Evolutionary conservation across 2,888 invertebrate species (phyloP).

Genomic region (Ophion costatus): DNA sequence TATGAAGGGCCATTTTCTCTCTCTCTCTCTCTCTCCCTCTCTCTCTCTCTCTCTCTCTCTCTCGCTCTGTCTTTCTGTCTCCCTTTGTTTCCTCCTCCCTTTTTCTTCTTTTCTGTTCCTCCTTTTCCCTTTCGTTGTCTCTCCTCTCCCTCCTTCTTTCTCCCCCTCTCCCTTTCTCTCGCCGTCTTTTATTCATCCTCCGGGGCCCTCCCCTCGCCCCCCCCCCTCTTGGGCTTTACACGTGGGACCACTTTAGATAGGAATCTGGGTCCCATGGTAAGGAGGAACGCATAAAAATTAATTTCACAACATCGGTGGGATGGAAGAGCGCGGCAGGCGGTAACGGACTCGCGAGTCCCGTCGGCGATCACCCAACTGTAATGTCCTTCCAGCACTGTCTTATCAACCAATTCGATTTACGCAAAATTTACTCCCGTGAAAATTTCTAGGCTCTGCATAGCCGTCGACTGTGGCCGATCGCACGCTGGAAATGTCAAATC

Average conservation of each 20-base stretch:
- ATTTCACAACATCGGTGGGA: conserved; percentile 64
- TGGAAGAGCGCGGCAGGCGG: conserved; percentile 52
- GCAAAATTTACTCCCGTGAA: not conserved
- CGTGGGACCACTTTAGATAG: conserved; percentile 70
- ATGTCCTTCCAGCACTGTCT: conserved; percentile 9
- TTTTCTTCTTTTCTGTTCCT: not conserved
- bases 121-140: not conserved
- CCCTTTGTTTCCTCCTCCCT: conserved; percentile 1
- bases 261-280: conserved; percentile 63
- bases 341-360: conserved; percentile 18
- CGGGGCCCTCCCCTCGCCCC: conserved; percentile 5
- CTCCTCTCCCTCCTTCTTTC: not conserved
- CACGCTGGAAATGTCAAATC: too few relatives aligned
- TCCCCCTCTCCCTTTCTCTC: conserved; percentile 16
- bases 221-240: conserved; percentile 53
- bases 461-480: too few relatives aligned
- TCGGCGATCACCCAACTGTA: conserved; percentile 1
- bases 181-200: conserved; percentile 44
- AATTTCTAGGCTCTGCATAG: not conserved
- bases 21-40: conserved; percentile 5
- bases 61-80: not conserved
- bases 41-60: not conserved
- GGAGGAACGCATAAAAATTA: conserved; percentile 68
- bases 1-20: conserved; percentile 35
- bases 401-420: not conserved